Evolutionary conservation across 2,797 vertebrate species (phyloP), one percentile per base, ranked within the genome.

Genomic region (Hydrocynus forskahlii): DNA sequence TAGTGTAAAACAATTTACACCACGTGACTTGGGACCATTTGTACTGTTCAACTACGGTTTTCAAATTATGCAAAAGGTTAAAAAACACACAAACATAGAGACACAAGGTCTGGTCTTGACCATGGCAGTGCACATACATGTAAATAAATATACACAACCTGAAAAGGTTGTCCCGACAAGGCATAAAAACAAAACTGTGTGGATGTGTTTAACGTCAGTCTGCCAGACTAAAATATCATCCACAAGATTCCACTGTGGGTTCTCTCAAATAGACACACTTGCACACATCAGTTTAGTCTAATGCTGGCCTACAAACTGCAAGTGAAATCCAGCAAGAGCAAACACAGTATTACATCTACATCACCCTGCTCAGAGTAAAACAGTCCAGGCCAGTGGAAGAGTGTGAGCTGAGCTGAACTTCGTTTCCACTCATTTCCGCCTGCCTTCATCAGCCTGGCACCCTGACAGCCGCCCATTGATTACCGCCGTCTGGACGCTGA

Each of bases 401-500:
- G 70, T 21, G 70, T 38, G 54, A 14, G 13, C 38, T 19, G 7
- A 13, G 45, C 69, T 73, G 52, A 55, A 68, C 69, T 81, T 84
- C 69, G 76, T 84, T 84, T 70, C 79, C 69, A 67, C 79, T 84
- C 75, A 84, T 84, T 84, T 84, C 72, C 68, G n/a, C 71, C 68
- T 54, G 50, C 68, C 72, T 69, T 84, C 50, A 84, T 84, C 82
- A 84, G 68, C 40, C 75, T 70, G 68, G 76, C 83, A 78, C 35
- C 19, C 63, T 81, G 83, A 84, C 82, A 84, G 83, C 66, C 48
- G 55, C 43, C 81, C 75, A 84, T 84, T 84, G 83, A 84, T 81
- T 84, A 78, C 72, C 64, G 68, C 77, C 72, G 78, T 69, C 68
- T 81, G 43, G n/a, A 23, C 10, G 75, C 72, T 69, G 72, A 52